Base-by-base conservation (phyloP, 2,888 invertebrate genomes). In the Unio delphinus region DNA sequence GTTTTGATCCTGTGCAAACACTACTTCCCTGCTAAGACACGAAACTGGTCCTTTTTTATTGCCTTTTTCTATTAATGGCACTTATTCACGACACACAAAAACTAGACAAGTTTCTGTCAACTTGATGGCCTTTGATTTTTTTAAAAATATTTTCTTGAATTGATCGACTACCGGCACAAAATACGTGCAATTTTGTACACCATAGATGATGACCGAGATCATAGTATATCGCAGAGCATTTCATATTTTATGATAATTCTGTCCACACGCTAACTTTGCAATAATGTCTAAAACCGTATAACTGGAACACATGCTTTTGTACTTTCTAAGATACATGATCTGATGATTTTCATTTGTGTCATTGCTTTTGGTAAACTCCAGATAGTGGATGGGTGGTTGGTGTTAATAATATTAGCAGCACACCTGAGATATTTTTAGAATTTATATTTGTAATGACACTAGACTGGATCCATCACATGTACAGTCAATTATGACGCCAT, bases 251-350 rank as follows among this genome's bases (percentile, higher is more conserved):
- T 15, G 45, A 45, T 45, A 11, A 45, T 45, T 45, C 3, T 45
- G 45, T 15, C 30, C 1, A 18, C 59, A 15, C 23, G 11, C 18
- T 26, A 4, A 63, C 45, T 63, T 30, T 45, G 23, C 15, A 20
- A 23, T 17, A 6, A 55, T 20, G 23, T 7, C 18, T 3, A 63
- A 1, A 17, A n/a, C 64, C 8, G n/a, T 28, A 3, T 45, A 6
- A 34, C 55, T 63, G 4, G 64, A 45, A 30, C 18, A 54, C 20
- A 34, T 28, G 26, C 55, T 63, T 34, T 20, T 18, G n/a, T 55
- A 63, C 23, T 63, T 15, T 63, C 45, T 63, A 45, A 34, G 64
- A 4, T 63, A 63, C 54, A 23, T 11, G 15, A 63, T n/a, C 15
- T 63, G 6, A 23, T 0, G 0, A 45, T 45, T 30, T 26, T 61